Percentiles rank a stretch among this genome's conserved stretches.
Evolutionary conservation across 2,888 invertebrate species (phyloP).

Genomic region (Caenorhabditis sulstoni): DNA sequence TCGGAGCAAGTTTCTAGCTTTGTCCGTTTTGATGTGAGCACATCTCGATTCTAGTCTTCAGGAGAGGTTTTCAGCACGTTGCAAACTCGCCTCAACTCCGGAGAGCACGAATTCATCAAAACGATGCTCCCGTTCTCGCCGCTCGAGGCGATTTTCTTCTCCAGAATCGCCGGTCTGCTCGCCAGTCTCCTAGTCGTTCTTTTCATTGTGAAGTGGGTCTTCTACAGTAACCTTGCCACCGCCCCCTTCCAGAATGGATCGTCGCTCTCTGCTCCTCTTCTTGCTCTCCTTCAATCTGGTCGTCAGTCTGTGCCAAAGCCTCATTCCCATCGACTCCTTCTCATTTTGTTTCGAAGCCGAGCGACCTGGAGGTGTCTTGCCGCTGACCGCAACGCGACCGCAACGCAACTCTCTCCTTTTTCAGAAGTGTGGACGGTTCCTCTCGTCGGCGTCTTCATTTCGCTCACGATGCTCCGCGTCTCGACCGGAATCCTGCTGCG

Average conservation of each 20-base stretch:
- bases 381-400: not conserved
- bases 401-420: slow-evolving; percentile 2
- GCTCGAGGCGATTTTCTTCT: slow-evolving; percentile 16
- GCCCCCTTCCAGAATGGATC: slow-evolving; percentile 11
- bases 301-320: not conserved
- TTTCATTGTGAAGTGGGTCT: not conserved
- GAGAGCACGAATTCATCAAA: slow-evolving; percentile 12
- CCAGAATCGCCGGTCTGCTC: not conserved
- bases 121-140: slow-evolving; percentile 26
- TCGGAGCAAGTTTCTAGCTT: slow-evolving; percentile 4
- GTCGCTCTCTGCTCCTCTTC: slow-evolving; percentile 15
- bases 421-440: not conserved
- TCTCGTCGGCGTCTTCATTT: not conserved
- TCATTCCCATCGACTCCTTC: slow-evolving; percentile 14
- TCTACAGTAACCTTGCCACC: not conserved
- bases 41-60: no score
- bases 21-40: slow-evolving; percentile 17
- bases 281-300: slow-evolving; percentile 7
- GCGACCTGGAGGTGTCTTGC: not conserved
- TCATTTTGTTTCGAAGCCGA: not conserved
- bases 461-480: not conserved
- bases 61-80: slow-evolving; percentile 20
- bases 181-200: not conserved
- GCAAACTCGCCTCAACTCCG: slow-evolving; percentile 8
- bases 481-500: not conserved